Percentiles rank a stretch among this genome's conserved stretches.
These are phyloP conservation scores for Turritopsis dohrnii DNA, from an alignment of 30 jellyfish, hydroid and myxozoan genomes.

Conservation along the genomic window DNA sequence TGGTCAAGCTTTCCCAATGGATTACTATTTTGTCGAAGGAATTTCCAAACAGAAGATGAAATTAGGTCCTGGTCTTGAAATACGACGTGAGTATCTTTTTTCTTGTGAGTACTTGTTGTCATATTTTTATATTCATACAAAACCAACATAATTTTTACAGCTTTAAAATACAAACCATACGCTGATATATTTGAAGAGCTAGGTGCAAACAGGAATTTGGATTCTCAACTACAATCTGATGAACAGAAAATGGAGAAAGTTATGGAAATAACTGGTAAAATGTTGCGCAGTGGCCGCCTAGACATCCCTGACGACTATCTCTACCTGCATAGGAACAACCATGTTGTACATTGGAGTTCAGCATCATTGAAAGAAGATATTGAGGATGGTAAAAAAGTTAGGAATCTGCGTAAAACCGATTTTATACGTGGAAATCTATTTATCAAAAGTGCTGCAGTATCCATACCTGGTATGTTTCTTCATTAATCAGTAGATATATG, in stretches of 20 bases:
- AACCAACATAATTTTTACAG: too few relatives aligned
- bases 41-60: neutral
- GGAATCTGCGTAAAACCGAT: neutral
- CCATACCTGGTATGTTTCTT: neutral
- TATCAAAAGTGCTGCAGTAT: neutral
- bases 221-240: neutral
- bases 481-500: too few relatives aligned
- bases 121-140: too few relatives aligned
- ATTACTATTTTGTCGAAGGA: neutral
- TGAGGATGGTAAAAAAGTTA: neutral
- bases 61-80: conserved; percentile 9
- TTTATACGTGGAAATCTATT: neutral
- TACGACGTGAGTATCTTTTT: neutral
- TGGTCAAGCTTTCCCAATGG: neutral
- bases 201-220: neutral
- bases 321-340: neutral
- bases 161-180: neutral
- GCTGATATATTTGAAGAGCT: neutral
- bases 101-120: too few relatives aligned
- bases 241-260: neutral
- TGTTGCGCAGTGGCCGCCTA: neutral
- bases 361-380: neutral
- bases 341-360: neutral
- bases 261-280: neutral
- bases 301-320: neutral